A percentile compares a stretch with the other conserved stretches of the same genome.
Evolutionary conservation across 2,113 vertebrate genomes (phyloP).

Genomic region (Axis porcinus): DNA sequence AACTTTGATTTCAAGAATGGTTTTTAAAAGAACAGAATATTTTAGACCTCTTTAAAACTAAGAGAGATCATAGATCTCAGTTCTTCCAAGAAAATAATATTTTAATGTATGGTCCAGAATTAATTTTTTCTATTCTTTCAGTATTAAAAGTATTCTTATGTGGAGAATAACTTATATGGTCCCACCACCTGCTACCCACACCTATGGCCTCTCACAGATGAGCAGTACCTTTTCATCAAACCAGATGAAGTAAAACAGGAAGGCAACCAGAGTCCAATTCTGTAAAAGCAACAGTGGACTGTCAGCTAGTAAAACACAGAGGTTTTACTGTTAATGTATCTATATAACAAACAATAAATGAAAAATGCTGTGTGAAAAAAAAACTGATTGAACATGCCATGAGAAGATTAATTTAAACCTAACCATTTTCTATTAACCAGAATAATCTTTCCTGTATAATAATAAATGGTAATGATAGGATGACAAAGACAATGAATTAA

Average conservation of each 20-base stretch:
- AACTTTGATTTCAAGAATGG: background rate
- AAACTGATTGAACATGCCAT: background rate
- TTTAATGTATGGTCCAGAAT: background rate
- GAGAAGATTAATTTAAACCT: background rate
- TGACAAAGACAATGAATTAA: background rate
- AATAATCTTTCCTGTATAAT: background rate
- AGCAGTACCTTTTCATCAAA: background rate
- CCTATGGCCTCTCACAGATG: background rate
- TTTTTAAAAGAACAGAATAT: background rate
- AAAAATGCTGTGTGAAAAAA: background rate
- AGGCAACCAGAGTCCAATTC: background rate
- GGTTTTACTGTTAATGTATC: background rate
- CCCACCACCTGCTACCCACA: background rate
- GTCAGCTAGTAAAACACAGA: background rate
- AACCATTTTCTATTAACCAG: background rate
- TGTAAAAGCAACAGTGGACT: background rate
- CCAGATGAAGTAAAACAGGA: background rate
- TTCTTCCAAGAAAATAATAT: background rate
- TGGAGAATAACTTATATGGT: background rate
- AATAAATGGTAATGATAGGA: background rate
- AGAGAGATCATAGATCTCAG: background rate
- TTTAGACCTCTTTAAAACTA: background rate
- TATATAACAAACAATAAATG: background rate
- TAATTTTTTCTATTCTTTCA: background rate
- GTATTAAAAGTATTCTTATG: background rate